These are phyloP conservation scores for Mongoloraphidia duomilia DNA, from an alignment of 2,888 invertebrate species.

Conservation along the genomic window DNA sequence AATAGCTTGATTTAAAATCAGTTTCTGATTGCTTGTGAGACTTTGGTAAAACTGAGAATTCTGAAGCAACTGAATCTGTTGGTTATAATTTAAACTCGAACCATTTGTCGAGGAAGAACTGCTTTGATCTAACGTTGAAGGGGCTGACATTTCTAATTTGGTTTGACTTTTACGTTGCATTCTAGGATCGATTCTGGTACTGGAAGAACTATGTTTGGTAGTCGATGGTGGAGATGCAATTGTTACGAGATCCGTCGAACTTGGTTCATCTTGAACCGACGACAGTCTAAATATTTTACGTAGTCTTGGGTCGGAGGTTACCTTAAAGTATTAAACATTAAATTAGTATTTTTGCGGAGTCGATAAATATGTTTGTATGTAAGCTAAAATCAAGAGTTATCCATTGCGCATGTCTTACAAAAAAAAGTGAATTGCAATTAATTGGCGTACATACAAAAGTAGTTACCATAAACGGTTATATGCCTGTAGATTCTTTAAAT, in stretches of 20 bases:
- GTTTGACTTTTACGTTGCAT: slow-evolving; percentile 4
- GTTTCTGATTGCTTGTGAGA: slow-evolving; percentile 55
- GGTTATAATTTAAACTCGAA: slow-evolving; percentile 36
- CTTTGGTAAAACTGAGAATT: slow-evolving; percentile 57
- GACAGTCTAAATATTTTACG: slow-evolving; percentile 58
- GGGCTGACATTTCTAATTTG: background rate
- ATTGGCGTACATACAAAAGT: no score
- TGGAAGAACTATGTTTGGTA: slow-evolving; percentile 15
- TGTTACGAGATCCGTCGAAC: slow-evolving; percentile 32
- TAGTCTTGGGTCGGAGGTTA: slow-evolving; percentile 60
- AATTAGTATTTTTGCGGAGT: slow-evolving; percentile 22
- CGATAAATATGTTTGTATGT: no score
- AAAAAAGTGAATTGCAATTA: no score
- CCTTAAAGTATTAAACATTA: slow-evolving; percentile 47
- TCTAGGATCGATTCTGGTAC: slow-evolving; percentile 1
- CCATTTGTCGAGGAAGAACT: slow-evolving; percentile 24
- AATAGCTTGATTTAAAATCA: slow-evolving; percentile 54
- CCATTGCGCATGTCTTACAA: no score
- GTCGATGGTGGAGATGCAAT: slow-evolving; percentile 14
- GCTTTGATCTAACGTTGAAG: background rate
- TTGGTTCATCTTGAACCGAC: slow-evolving; percentile 39
- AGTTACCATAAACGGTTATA: no score
- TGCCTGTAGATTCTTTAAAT: background rate
- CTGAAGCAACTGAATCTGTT: slow-evolving; percentile 48
- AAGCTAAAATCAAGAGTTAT: no score